Conservation (phyloP, 1,140 invertebrate species). For the Nomia melanderi region DNA sequence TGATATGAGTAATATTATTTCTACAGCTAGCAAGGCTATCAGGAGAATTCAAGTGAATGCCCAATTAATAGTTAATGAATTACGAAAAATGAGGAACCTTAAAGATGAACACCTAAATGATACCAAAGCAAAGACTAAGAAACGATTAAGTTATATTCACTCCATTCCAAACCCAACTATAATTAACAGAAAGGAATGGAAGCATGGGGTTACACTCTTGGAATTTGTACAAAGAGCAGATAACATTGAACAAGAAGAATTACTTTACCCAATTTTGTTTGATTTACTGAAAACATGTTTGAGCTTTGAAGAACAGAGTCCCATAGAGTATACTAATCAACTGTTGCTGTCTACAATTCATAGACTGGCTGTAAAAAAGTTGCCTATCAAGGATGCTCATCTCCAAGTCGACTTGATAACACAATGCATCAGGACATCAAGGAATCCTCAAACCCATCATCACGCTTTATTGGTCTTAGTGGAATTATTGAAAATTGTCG, state of each 20-base stretch:
- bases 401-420: slow-evolving; percentile 92
- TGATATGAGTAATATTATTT: slow-evolving; percentile 80
- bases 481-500: slow-evolving; percentile 80
- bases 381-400: slow-evolving; percentile 82
- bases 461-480: slow-evolving; percentile 91
- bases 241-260: slow-evolving; percentile 83
- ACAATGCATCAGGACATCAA: slow-evolving; percentile 92
- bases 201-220: slow-evolving; percentile 88
- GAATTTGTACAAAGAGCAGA: slow-evolving; percentile 94
- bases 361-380: slow-evolving; percentile 82
- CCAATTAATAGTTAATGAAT: slow-evolving; percentile 83
- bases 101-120: neutral
- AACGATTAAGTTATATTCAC: slow-evolving; percentile 69
- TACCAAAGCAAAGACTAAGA: slow-evolving; percentile 41
- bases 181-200: slow-evolving; percentile 87
- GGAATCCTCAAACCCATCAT: slow-evolving; percentile 96
- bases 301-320: slow-evolving; percentile 89
- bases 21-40: slow-evolving; percentile 84
- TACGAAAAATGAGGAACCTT: slow-evolving; percentile 82
- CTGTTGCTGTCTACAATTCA: slow-evolving; percentile 89
- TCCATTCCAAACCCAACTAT: slow-evolving; percentile 78
- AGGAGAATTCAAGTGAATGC: slow-evolving; percentile 87
- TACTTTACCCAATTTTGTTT: slow-evolving; percentile 89
- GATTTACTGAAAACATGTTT: slow-evolving; percentile 90
- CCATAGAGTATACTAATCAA: slow-evolving; percentile 95